Percentiles rank a stretch among this genome's conserved stretches.
These are phyloP conservation scores for Therioaphis trifolii DNA, from an alignment of 2,888 invertebrate genomes.

Conservation along the genomic window DNA sequence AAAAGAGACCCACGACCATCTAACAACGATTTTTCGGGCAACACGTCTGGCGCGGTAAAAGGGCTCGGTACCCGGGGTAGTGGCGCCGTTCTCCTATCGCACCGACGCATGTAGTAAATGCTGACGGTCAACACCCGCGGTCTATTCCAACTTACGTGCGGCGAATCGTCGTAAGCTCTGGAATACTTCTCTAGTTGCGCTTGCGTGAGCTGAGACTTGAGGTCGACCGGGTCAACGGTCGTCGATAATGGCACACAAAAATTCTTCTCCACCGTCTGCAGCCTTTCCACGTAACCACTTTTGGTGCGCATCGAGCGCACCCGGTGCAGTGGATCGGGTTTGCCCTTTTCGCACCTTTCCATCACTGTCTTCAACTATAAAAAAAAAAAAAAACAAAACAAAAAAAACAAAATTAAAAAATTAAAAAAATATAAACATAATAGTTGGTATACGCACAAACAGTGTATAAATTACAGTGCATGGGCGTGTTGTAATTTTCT, in stretches of 20 bases:
- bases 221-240: conserved; percentile 68
- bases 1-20: too few relatives aligned
- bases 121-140: too few relatives aligned
- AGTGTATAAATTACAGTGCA: background rate
- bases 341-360: conserved; percentile 76
- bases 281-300: conserved; percentile 67
- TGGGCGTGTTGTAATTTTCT: background rate
- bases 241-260: conserved; percentile 74
- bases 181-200: conserved; percentile 71
- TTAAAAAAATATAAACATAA: background rate
- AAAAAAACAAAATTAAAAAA: background rate
- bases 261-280: conserved; percentile 69
- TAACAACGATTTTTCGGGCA: too few relatives aligned
- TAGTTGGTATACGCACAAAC: background rate
- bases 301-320: conserved; percentile 67
- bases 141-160: conserved; percentile 66
- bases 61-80: too few relatives aligned
- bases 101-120: too few relatives aligned
- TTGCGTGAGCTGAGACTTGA: conserved; percentile 69
- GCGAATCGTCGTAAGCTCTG: conserved; percentile 70
- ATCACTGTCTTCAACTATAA: conserved; percentile 76
- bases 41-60: too few relatives aligned
- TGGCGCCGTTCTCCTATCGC: too few relatives aligned
- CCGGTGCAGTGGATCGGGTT: conserved; percentile 73
- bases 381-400: background rate